Evolutionary conservation across 2,888 invertebrate genomes (phyloP), one percentile per base, ranked within the genome.

Genomic region (Acrobasis suavella): DNA sequence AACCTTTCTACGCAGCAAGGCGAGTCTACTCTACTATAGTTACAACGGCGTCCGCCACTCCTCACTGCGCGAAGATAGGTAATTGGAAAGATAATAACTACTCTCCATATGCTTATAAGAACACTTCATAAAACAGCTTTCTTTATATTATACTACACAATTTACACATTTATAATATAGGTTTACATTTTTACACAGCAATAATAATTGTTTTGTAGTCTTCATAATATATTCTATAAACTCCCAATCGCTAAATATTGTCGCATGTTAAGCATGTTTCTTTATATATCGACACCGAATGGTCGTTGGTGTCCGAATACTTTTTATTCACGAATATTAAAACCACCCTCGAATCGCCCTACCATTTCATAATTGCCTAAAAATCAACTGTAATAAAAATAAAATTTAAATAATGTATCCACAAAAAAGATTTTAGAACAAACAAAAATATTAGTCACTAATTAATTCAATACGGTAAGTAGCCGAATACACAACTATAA

Each of bases 131-230:
- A 89, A 92, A 90, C 91, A 88, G 89, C 87, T 87, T 85, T 77
- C 66, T 79, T 83, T 86, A 85, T 87, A 85, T 86, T 89, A 91
- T 84, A 91, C 92, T 91, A 91, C 91, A 91, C 86, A 91, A 91
- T 92, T 91, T 91, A 92, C 89, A 91, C 84, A 82, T 85, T 89
- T 86, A 87, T 82, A 82, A 84, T 77, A 61, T 86, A 89, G 86
- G 90, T 90, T 90, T 91, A 90, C 90, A 91, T 90, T 91, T 91
- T 91, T 92, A 92, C 90, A 92, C 89, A 89, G 89, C 90, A 85
- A 88, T 89, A 86, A 89, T 90, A 89, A 89, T 89, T 85, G 84
- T 85, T 89, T 88, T 88, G 89, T 89, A 89, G 87, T 89, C 86
- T 87, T 87, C 84, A 80, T 83, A 82, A 87, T 86, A 90, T 89